Conservation (phyloP, 2,888 invertebrate species). For the Pyrrhosoma nymphula region DNA sequence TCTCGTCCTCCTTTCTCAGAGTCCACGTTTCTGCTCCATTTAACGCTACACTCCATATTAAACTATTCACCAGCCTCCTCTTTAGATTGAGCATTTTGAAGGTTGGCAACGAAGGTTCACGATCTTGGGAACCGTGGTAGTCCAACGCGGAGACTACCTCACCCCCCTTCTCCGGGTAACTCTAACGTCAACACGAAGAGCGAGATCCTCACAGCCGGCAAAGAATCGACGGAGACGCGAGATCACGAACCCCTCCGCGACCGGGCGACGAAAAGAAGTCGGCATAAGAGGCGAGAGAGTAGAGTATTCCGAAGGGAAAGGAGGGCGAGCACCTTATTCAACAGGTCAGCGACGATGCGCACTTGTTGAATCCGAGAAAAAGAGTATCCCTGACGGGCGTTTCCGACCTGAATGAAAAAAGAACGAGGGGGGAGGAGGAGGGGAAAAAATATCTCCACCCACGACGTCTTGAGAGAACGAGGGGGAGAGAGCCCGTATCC, state of each 20-base stretch:
- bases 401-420: neutral
- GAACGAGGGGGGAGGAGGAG: neutral
- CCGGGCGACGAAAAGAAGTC: too few species aligned
- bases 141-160: too few species aligned
- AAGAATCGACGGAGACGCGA: neutral
- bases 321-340: slow-evolving; percentile 45
- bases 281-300: neutral
- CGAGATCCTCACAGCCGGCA: neutral
- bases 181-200: neutral
- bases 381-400: neutral
- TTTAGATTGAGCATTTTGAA: too few species aligned
- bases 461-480: neutral
- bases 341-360: slow-evolving; percentile 55
- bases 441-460: neutral
- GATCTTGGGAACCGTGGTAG: too few species aligned
- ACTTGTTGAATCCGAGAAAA: slow-evolving; percentile 61
- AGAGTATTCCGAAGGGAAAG: neutral
- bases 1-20: too few species aligned
- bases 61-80: too few species aligned
- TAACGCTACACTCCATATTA: too few species aligned
- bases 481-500: too few species aligned
- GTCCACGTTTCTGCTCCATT: too few species aligned
- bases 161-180: too few species aligned
- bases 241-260: neutral
- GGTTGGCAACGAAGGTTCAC: too few species aligned